A percentile compares a stretch with the other conserved stretches of the same genome.
phyloP scores from a whole-genome alignment of 2,888 invertebrate genomes.

The Andrena minutula region DNA sequence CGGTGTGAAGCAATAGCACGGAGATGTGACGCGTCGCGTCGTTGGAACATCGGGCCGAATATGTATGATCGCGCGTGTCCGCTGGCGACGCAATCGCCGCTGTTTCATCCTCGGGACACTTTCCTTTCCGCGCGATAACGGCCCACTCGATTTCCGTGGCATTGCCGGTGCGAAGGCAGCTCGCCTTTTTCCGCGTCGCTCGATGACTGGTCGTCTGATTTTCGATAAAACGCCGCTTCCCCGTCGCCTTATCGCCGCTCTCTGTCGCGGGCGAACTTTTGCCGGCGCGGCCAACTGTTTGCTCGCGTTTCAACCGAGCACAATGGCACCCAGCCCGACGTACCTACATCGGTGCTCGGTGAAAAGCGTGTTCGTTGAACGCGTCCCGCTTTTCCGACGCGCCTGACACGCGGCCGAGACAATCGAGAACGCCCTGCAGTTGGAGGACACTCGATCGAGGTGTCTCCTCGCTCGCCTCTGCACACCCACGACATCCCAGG shows the following conservation, averaged over 20 bases:
- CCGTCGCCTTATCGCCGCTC: slow-evolving; percentile 56
- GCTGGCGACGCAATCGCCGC: neutral
- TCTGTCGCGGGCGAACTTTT: slow-evolving; percentile 53
- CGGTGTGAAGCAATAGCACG: slow-evolving; percentile 44
- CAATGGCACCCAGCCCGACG: slow-evolving; percentile 21
- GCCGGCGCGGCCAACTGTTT: slow-evolving; percentile 20
- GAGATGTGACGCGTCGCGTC: slow-evolving; percentile 29
- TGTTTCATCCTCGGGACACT: neutral
- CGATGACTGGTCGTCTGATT: slow-evolving; percentile 40
- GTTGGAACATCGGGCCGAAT: neutral
- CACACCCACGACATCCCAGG: neutral
- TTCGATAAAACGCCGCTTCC: slow-evolving; percentile 69
- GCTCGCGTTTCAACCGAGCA: slow-evolving; percentile 32
- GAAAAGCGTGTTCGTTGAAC: neutral
- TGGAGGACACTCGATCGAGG: neutral
- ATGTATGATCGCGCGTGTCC: too few relatives aligned
- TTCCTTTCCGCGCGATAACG: neutral
- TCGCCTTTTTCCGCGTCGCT: slow-evolving; percentile 3
- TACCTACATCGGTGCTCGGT: neutral
- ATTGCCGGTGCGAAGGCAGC: neutral
- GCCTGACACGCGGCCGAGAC: slow-evolving; percentile 21
- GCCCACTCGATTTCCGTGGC: slow-evolving; percentile 27
- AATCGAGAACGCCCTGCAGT: neutral
- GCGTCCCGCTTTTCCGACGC: neutral
- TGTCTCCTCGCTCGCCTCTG: neutral